Percentiles rank a stretch among this genome's conserved stretches.
Conservation (phyloP, 2,797 vertebrate genomes). For the Eulemur mongoz region DNA sequence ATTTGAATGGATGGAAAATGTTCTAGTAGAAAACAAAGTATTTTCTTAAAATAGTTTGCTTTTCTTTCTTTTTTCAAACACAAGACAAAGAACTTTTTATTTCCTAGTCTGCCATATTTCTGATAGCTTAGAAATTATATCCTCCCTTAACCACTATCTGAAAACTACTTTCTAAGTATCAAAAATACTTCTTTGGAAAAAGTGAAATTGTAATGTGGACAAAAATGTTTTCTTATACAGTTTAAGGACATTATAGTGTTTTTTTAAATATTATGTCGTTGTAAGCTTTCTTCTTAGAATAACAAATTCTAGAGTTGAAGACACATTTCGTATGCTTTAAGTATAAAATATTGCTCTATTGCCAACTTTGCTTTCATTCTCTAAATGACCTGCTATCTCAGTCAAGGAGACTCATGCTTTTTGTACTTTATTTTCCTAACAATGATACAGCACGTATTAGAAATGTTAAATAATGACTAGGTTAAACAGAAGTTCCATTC, state of each 20-base stretch:
- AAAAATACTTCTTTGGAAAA: neutral
- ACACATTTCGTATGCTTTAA: neutral
- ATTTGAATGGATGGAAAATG: neutral
- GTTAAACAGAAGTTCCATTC: neutral
- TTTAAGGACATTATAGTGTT: neutral
- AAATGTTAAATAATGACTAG: neutral
- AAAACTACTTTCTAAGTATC: constrained; percentile 35
- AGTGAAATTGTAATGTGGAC: neutral
- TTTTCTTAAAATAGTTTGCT: neutral
- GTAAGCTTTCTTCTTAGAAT: constrained; percentile 13
- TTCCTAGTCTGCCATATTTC: constrained; percentile 7
- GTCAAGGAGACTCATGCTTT: neutral
- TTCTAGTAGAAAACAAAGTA: neutral
- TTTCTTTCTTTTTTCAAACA: neutral
- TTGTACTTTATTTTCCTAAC: neutral
- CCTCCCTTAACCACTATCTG: neutral
- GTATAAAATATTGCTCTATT: neutral
- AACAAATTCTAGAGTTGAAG: constrained; percentile 29
- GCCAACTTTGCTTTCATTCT: neutral
- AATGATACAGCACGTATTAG: neutral
- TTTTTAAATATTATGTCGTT: neutral
- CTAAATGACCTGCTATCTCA: neutral
- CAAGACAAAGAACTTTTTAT: neutral
- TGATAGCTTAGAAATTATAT: neutral
- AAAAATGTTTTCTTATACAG: constrained; percentile 15